Evolutionary conservation across 2,797 vertebrate genomes (phyloP).

Genomic region (Karalla daura): DNA sequence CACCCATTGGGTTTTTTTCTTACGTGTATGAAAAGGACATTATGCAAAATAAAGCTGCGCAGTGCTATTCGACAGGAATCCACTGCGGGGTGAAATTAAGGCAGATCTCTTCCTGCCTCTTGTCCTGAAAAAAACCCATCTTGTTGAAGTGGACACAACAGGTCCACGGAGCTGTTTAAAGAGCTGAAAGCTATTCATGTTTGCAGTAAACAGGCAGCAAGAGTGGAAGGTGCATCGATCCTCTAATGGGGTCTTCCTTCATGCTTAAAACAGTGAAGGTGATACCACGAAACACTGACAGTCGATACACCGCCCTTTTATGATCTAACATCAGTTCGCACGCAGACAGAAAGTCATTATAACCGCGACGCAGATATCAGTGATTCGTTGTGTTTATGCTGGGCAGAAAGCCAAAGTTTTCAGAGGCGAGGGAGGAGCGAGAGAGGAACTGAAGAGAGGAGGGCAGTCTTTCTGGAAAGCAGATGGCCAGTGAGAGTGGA

Average conservation of each 20-base stretch:
- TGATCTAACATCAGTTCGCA: conserved; percentile 4
- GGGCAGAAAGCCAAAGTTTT: conserved; percentile 1
- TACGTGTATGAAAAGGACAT: background rate
- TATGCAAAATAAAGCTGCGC: background rate
- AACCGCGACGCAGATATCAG: background rate
- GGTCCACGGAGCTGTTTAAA: conserved; percentile 17
- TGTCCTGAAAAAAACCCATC: conserved; percentile 7
- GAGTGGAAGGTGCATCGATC: conserved; percentile 10
- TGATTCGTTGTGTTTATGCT: background rate
- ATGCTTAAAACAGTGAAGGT: conserved; percentile 19
- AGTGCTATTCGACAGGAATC: background rate
- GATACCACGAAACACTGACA: background rate
- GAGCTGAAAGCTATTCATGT: conserved; percentile 18
- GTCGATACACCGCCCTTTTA: background rate
- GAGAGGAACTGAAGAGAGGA: background rate
- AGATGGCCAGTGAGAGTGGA: conserved; percentile 19
- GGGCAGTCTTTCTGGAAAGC: conserved; percentile 13
- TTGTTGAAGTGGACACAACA: conserved; percentile 11
- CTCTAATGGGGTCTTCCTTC: conserved; percentile 10
- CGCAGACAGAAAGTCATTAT: background rate
- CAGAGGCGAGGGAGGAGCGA: background rate
- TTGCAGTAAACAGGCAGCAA: conserved; percentile 9
- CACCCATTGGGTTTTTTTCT: no score
- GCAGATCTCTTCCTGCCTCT: conserved; percentile 7
- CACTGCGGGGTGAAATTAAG: background rate